Evolutionary conservation across 2,797 vertebrate species (phyloP), one percentile per base, ranked within the genome.

Genomic region (Anabacerthia variegaticeps): DNA sequence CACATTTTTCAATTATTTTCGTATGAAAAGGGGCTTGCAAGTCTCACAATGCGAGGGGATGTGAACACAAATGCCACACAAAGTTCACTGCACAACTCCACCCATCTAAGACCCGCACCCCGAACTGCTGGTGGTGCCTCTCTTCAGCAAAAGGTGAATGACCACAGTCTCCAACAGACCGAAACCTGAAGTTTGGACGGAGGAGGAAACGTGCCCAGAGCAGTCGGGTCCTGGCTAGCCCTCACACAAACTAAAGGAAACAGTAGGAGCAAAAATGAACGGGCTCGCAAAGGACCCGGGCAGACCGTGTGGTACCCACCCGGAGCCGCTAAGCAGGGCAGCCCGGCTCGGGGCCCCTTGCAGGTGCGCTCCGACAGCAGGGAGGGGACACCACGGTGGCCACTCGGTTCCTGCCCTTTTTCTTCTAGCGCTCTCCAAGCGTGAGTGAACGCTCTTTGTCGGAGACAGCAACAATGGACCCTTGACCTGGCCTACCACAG

Each of bases 221-320:
- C 54, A 12, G n/a, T 2, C 14, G 3, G 61, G 13, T n/a, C 39
- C 69, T 34, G 4, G 0, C 49, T 17, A 34, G 52, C 34, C 18
- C 32, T 68, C 39, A 5, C 37, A 18, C 48, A 14, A 85, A 21
- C 49, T 55, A 44, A 73, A 20, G 13, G 43, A 44, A 43, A 43
- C 24, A 1, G 4, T 4, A 6, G 62, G 49, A 56, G 67, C 3
- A 23, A 0, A 20, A 8, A 30, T 0, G 4, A 9, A 2, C 0
- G 8, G 27, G 30, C 67, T 56, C 28, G 2, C 7, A 3, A 3
- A 14, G 18, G 41, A 18, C 27, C 26, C 6, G 18, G 73, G 44
- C 89, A 71, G 52, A 2, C 48, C 8, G 0, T 3, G 28, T 8
- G 39, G 1, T 0, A 8, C 0, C 24, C 27, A 9, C 9, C 8